Evolutionary conservation across 2,797 vertebrate species (phyloP).

Genomic region (Peromyscus eremicus): DNA sequence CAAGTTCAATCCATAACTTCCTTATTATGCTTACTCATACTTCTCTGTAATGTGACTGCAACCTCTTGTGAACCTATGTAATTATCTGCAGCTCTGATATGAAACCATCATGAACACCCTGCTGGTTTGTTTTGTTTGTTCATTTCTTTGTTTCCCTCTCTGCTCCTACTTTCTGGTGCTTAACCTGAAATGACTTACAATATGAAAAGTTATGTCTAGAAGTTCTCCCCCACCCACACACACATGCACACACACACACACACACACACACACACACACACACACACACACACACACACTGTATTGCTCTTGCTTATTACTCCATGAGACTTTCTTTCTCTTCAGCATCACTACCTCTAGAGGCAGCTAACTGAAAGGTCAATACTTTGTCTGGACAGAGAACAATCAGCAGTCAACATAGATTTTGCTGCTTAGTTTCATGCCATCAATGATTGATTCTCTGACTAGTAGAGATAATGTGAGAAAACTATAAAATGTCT

Average conservation of each 20-base stretch:
- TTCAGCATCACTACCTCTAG: conserved; percentile 8
- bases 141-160: not conserved
- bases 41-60: not conserved
- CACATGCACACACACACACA: not conserved
- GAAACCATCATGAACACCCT: not conserved
- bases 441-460: conserved; percentile 44
- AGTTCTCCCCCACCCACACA: not conserved
- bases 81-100: conserved; percentile 16
- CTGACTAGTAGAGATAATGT: not conserved
- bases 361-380: conserved; percentile 50
- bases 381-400: conserved; percentile 52
- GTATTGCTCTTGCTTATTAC: not conserved
- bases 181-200: conserved; percentile 3
- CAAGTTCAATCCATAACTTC: not conserved
- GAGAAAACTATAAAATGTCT: conserved; percentile 55
- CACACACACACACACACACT: not conserved
- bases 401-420: conserved; percentile 51
- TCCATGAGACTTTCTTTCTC: not conserved
- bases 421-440: conserved; percentile 46
- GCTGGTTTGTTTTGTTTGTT: not conserved
- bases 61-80: not conserved
- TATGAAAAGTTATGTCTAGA: not conserved
- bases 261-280: not conserved
- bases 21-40: not conserved
- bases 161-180: not conserved